phyloP scores from a whole-genome alignment of 2,113 vertebrate species.

The Daubentonia madagascariensis region DNA sequence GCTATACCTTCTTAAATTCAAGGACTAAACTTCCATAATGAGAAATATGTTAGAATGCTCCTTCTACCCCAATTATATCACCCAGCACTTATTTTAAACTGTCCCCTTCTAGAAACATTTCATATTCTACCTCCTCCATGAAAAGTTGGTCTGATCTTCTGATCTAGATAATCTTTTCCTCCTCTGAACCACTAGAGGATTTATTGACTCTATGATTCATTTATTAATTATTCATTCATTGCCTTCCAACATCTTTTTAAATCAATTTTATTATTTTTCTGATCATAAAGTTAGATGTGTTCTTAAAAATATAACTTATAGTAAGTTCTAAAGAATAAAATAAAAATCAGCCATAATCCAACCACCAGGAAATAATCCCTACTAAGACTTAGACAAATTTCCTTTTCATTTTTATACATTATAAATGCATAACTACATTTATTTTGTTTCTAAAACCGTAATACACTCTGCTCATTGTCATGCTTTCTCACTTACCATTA shows the following conservation, averaged over 20 bases:
- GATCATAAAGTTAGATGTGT: constrained; percentile 37
- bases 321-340: constrained; percentile 32
- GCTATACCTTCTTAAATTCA: not conserved
- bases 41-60: not conserved
- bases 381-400: constrained; percentile 18
- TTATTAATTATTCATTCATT: constrained; percentile 51
- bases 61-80: not conserved
- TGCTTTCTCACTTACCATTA: constrained; percentile 21
- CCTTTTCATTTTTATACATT: not conserved
- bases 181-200: constrained; percentile 31
- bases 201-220: constrained; percentile 19
- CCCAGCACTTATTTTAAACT: constrained; percentile 1
- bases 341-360: constrained; percentile 34
- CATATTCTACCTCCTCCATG: not conserved
- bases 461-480: not conserved
- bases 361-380: constrained; percentile 3
- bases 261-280: constrained; percentile 63
- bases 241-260: constrained; percentile 46
- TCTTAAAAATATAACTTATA: constrained; percentile 40
- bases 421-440: not conserved
- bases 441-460: constrained; percentile 42
- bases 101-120: not conserved
- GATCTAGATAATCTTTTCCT: constrained; percentile 10
- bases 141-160: not conserved
- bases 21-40: not conserved